Base-by-base conservation (phyloP, 2,797 vertebrate genomes). In the Onychomys arenicola region DNA sequence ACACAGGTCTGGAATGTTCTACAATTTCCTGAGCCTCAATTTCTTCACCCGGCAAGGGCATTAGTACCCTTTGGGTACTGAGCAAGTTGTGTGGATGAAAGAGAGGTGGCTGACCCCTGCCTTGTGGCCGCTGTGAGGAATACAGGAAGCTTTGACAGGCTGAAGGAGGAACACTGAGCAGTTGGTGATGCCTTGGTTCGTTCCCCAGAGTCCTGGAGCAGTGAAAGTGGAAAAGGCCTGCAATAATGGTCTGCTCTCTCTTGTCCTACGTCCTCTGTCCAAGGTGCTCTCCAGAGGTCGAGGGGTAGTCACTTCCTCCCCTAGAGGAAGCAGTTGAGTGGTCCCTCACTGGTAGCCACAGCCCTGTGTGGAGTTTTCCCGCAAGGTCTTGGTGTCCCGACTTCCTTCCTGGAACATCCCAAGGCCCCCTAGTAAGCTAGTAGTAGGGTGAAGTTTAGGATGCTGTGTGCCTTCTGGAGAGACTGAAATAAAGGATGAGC, bases 101-200 rank as follows among this genome's bases (percentile, higher is more conserved):
- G 52, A 23, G n/a, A n/a, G 32, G 43, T 4, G 12, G 8, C 49
- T 0, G 27, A 27, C 14, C 17, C 14, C 52, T 46, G 17, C 43
- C 52, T 49, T 1, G 10, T 0, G 0, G 82, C 82, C 0, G 0
- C 17, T 16, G 23, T 55, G 88, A 52, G 52, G 65, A 9, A 2
- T 7, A 0, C 17, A 34, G 10, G 13, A 80, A 25, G 37, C 34
- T 5, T 34, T 11, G 69, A 34, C 16, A 29, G 25, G 49, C 1
- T 9, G n/a, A n/a, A 19, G 16, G 32, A 27, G 63, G 40, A 32
- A 17, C 13, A 65, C 85, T 27, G 32, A 25, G 21, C 46, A 6
- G 46, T 27, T 0, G 6, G 52, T 14, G 0, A 2, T 2, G 40
- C 29, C 0, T 0, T 37, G 34, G 49, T 25, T 73, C 73, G 0